Evolutionary conservation across 2,888 invertebrate genomes (phyloP).

Genomic region (Machimus atricapillus): DNA sequence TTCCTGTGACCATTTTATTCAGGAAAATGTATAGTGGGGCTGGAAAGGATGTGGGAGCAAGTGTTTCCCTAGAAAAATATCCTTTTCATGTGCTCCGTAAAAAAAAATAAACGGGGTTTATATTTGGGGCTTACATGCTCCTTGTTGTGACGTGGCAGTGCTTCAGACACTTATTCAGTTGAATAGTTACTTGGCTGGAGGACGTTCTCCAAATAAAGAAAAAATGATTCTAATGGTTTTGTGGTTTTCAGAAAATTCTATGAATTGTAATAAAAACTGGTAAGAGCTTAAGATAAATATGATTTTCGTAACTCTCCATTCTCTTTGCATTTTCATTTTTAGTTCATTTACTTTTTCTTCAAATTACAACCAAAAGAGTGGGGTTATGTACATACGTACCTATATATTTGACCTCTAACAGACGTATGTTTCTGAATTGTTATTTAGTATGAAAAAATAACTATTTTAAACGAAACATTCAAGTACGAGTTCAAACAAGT

Average conservation of each 20-base stretch:
- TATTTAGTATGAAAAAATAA: too few species aligned
- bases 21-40: background rate
- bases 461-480: too few species aligned
- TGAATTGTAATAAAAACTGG: background rate
- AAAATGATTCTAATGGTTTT: background rate
- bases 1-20: background rate
- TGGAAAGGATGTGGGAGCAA: background rate
- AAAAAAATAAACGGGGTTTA: background rate
- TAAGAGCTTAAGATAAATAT: background rate
- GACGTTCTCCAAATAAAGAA: background rate
- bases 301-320: background rate
- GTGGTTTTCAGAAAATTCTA: background rate
- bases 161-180: background rate
- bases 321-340: background rate
- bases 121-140: background rate
- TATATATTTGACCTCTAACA: too few species aligned
- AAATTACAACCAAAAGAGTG: background rate
- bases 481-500: too few species aligned
- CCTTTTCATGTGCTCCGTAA: background rate
- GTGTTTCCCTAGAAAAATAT: background rate
- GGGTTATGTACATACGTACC: too few species aligned
- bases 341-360: background rate
- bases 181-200: background rate
- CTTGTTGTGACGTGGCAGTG: background rate
- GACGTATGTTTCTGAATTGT: too few species aligned